These are phyloP conservation scores for Drosophila kuntzei DNA, from an alignment of 2,888 invertebrate genomes.

Conservation along the genomic window DNA sequence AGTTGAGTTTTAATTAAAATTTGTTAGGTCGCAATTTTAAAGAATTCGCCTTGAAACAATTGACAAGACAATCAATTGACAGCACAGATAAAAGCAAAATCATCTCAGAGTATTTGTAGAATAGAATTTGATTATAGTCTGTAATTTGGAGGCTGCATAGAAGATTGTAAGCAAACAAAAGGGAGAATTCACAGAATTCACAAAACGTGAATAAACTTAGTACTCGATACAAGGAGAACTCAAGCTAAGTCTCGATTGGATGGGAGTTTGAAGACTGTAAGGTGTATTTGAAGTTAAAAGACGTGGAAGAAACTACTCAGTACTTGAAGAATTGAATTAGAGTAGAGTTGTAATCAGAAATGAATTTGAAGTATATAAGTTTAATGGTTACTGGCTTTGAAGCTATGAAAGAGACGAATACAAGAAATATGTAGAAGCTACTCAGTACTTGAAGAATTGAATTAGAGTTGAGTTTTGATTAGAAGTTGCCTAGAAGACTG, in stretches of 20 bases:
- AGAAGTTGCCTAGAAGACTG: constrained; percentile 3
- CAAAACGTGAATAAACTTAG: neutral
- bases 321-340: neutral
- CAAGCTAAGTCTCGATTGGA: neutral
- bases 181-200: neutral
- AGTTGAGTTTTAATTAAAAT: constrained; percentile 3
- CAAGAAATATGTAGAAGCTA: neutral
- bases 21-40: neutral
- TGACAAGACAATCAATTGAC: constrained; percentile 14
- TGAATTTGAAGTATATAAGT: neutral
- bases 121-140: neutral
- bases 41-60: constrained; percentile 3
- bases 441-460: neutral
- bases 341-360: neutral
- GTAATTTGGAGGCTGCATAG: neutral
- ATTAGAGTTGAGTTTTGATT: constrained; percentile 2
- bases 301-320: neutral
- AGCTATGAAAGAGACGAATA: neutral
- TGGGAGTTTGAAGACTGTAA: neutral
- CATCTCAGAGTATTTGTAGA: constrained; percentile 1
- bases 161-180: neutral
- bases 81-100: neutral
- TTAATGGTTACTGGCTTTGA: neutral
- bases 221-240: neutral
- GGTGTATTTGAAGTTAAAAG: neutral